phyloP scores from a whole-genome alignment of 2,888 invertebrate species.

The Achlya flavicornis region DNA sequence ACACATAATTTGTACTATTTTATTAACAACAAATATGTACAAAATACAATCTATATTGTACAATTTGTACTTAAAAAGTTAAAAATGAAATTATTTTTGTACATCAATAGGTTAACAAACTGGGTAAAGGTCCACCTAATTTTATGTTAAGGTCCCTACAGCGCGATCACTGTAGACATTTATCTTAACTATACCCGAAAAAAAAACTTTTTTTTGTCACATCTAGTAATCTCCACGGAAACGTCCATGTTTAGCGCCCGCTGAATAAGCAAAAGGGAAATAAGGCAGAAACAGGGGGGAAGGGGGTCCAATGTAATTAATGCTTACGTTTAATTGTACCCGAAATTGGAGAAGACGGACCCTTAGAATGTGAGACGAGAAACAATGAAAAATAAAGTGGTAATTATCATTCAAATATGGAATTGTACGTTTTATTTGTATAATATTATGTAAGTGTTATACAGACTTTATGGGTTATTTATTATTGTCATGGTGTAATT shows the following conservation, averaged over 20 bases:
- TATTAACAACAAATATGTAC: too few relatives aligned
- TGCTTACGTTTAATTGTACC: slow-evolving; percentile 80
- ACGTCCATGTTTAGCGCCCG: slow-evolving; percentile 40
- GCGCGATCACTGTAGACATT: too few relatives aligned
- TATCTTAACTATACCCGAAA: too few relatives aligned
- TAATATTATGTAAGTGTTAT: background rate
- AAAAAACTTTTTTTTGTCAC: slow-evolving; percentile 21
- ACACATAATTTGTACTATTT: too few relatives aligned
- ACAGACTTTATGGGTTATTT: too few relatives aligned
- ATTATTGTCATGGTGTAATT: too few relatives aligned
- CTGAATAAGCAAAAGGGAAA: slow-evolving; percentile 82
- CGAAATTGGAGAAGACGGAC: slow-evolving; percentile 69
- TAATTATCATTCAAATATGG: slow-evolving; percentile 33
- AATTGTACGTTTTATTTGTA: background rate
- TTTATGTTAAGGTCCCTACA: too few relatives aligned
- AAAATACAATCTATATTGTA: too few relatives aligned
- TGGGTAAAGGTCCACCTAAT: background rate
- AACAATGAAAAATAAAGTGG: slow-evolving; percentile 56
- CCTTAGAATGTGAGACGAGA: slow-evolving; percentile 53
- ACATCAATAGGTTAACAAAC: background rate
- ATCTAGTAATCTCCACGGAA: slow-evolving; percentile 40
- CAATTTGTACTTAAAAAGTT: too few relatives aligned
- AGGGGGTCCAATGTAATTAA: slow-evolving; percentile 75
- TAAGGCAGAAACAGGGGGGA: slow-evolving; percentile 63
- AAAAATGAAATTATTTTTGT: too few relatives aligned